These are phyloP conservation scores for Melolontha melolontha DNA, from an alignment of 2,888 invertebrate genomes.

Conservation along the genomic window DNA sequence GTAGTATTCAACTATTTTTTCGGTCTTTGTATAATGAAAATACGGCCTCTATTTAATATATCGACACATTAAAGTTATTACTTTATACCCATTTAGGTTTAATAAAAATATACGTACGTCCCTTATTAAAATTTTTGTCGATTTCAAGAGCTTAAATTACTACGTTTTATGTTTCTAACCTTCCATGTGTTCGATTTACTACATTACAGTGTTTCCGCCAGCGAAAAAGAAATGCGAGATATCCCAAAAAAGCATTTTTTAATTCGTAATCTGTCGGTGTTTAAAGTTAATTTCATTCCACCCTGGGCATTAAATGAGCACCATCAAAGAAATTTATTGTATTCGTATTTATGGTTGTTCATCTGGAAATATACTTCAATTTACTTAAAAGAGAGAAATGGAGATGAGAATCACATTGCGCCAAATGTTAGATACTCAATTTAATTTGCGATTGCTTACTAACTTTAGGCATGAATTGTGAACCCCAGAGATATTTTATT, in stretches of 20 bases:
- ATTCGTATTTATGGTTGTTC: constrained; percentile 22
- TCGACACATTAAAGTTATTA: too few relatives aligned
- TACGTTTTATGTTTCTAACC: constrained; percentile 23
- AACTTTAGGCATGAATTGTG: too few relatives aligned
- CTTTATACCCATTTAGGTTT: too few relatives aligned
- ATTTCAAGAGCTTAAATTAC: constrained; percentile 5
- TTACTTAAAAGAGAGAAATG: neutral
- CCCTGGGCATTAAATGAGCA: constrained; percentile 3
- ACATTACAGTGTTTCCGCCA: constrained; percentile 11
- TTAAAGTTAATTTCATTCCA: constrained; percentile 33
- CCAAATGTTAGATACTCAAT: too few relatives aligned
- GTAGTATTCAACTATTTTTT: too few relatives aligned
- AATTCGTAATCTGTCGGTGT: constrained; percentile 18
- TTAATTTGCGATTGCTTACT: too few relatives aligned
- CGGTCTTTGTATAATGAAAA: too few relatives aligned
- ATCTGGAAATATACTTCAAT: constrained; percentile 1
- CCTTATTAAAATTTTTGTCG: constrained; percentile 13
- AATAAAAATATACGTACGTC: too few relatives aligned
- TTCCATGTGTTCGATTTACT: constrained; percentile 20
- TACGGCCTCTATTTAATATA: too few relatives aligned
- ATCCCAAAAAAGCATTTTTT: constrained; percentile 21
- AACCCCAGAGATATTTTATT: too few relatives aligned
- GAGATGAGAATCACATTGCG: too few relatives aligned
- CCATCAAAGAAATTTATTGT: constrained; percentile 26
- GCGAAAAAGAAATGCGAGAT: constrained; percentile 12